Conservation (phyloP, 2,113 vertebrate species). For the Eidolon helvum region DNA sequence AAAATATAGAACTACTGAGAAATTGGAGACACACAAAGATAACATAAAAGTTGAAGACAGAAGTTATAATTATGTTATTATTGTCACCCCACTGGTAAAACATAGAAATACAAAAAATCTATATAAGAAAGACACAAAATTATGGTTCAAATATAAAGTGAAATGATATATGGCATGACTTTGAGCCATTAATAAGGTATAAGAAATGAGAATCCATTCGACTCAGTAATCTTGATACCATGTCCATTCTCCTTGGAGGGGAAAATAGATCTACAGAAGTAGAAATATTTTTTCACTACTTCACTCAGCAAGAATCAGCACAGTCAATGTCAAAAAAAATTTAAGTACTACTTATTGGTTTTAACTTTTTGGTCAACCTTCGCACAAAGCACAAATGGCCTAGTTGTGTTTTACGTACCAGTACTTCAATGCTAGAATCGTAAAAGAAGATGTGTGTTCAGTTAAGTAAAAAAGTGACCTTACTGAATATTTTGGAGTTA, state of each 20-base stretch:
- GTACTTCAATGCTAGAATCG: not conserved
- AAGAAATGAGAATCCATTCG: not conserved
- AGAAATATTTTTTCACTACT: not conserved
- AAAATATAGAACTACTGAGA: not conserved
- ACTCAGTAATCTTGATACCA: not conserved
- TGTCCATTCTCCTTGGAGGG: not conserved
- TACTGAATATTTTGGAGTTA: not conserved
- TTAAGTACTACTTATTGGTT: not conserved
- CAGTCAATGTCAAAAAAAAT: not conserved
- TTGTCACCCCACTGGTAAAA: not conserved
- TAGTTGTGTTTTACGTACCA: not conserved
- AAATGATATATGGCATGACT: not conserved
- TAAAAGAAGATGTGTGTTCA: not conserved
- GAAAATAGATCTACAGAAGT: not conserved
- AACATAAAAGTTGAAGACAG: not conserved
- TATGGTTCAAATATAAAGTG: not conserved
- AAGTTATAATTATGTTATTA: conserved; percentile 3
- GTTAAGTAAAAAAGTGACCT: not conserved
- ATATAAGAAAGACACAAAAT: not conserved
- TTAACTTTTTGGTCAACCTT: not conserved
- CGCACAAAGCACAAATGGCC: not conserved
- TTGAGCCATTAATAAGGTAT: not conserved
- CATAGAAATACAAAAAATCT: not conserved
- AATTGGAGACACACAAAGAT: not conserved
- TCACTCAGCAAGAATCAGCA: not conserved